These are phyloP conservation scores for Crypturellus tataupa DNA, from an alignment of 2,797 vertebrate genomes.

Conservation along the genomic window DNA sequence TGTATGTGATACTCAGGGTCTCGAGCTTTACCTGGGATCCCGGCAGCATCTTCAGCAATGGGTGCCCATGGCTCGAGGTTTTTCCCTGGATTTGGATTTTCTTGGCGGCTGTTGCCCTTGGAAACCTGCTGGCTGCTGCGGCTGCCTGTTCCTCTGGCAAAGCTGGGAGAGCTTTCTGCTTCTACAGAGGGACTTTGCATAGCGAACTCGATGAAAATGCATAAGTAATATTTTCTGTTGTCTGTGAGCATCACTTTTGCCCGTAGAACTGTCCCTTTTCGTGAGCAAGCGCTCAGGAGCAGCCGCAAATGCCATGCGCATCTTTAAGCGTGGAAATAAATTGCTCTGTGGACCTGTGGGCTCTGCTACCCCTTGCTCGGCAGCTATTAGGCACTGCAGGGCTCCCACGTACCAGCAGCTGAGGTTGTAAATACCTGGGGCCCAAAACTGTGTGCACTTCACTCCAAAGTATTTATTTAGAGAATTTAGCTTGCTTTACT, in stretches of 20 bases:
- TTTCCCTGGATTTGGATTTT: background rate
- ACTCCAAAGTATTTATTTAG: background rate
- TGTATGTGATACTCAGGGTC: background rate
- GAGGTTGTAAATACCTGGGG: background rate
- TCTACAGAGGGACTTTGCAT: accelerated
- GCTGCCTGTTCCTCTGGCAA: background rate
- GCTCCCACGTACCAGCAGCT: accelerated
- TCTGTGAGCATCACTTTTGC: background rate
- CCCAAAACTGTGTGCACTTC: accelerated
- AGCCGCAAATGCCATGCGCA: accelerated
- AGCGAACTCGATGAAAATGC: background rate
- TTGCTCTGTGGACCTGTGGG: background rate
- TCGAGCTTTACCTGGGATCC: background rate
- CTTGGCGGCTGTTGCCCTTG: background rate
- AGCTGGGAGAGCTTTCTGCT: background rate
- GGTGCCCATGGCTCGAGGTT: background rate
- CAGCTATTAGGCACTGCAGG: background rate
- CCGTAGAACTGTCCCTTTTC: background rate
- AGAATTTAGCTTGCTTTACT: background rate
- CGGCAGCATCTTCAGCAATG: accelerated
- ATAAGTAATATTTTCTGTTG: background rate
- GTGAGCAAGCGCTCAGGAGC: accelerated
- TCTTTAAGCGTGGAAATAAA: background rate
- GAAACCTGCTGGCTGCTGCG: background rate
- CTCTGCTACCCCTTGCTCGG: background rate